Conservation (phyloP, 1,140 invertebrate species). For the Drosophila obscura region DNA sequence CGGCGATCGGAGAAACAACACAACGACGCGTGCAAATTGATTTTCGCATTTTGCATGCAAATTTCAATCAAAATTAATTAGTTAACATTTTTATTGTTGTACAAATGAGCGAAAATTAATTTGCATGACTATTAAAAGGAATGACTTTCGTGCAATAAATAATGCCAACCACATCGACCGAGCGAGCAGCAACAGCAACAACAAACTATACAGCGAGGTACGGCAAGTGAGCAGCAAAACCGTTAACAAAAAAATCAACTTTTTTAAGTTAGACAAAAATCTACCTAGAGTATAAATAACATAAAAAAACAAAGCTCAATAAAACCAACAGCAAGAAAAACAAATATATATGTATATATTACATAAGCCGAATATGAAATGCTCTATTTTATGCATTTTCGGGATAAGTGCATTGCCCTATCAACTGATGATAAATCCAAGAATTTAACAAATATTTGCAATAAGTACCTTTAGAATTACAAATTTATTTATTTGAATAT, state of each 20-base stretch:
- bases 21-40: slow-evolving; percentile 73
- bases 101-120: slow-evolving; percentile 83
- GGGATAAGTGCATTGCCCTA: no score
- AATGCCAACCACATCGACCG: slow-evolving; percentile 40
- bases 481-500: no score
- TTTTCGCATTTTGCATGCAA: slow-evolving; percentile 83
- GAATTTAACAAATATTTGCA: neutral
- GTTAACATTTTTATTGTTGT: slow-evolving; percentile 84
- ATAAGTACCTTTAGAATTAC: no score
- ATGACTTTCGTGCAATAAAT: slow-evolving; percentile 81
- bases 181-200: slow-evolving; percentile 35
- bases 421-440: no score
- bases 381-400: slow-evolving; percentile 10
- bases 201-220: slow-evolving; percentile 20
- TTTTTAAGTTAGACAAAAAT: slow-evolving; percentile 48
- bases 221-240: slow-evolving; percentile 46
- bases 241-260: slow-evolving; percentile 60
- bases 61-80: slow-evolving; percentile 84
- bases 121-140: slow-evolving; percentile 82
- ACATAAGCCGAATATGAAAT: slow-evolving; percentile 6
- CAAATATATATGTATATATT: neutral
- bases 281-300: slow-evolving; percentile 25
- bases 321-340: neutral
- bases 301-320: neutral
- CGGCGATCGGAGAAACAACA: slow-evolving; percentile 49